phyloP scores from a whole-genome alignment of 1,140 invertebrate species.

The Harlomillsia oculata region DNA sequence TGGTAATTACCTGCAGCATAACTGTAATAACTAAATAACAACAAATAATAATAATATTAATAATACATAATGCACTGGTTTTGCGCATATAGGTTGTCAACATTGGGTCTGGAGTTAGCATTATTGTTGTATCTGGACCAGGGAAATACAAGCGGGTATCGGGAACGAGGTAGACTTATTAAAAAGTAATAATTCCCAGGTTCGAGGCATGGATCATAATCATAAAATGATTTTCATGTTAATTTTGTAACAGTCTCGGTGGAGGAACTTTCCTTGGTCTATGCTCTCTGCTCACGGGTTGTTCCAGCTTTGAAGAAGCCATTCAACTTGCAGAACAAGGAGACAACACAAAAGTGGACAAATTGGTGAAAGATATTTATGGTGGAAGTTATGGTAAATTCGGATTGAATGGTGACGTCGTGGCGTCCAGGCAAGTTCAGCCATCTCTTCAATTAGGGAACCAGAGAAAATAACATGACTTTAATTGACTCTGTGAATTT shows the following conservation, averaged over 20 bases:
- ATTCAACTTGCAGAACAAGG: slow-evolving; percentile 86
- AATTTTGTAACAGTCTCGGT: slow-evolving; percentile 61
- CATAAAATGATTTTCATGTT: not conserved
- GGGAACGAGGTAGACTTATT: slow-evolving; percentile 69
- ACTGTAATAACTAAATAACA: too few relatives aligned
- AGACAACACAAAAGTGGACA: slow-evolving; percentile 89
- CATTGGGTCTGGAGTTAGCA: slow-evolving; percentile 94
- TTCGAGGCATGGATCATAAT: not conserved
- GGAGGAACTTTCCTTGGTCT: slow-evolving; percentile 59
- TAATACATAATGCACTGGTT: too few relatives aligned
- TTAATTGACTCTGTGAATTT: slow-evolving; percentile 12
- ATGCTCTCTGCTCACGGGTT: slow-evolving; percentile 90
- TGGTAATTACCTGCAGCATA: too few relatives aligned
- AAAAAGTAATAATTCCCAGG: not conserved
- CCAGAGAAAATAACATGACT: slow-evolving; percentile 35
- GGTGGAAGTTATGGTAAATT: slow-evolving; percentile 91
- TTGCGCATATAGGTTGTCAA: slow-evolving; percentile 83
- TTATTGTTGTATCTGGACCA: slow-evolving; percentile 84
- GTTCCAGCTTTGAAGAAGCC: slow-evolving; percentile 94
- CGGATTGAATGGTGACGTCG: slow-evolving; percentile 79
- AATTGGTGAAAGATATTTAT: slow-evolving; percentile 94
- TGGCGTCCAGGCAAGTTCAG: slow-evolving; percentile 75
- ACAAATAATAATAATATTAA: too few relatives aligned
- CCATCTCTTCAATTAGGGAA: not conserved
- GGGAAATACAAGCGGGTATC: slow-evolving; percentile 85